phyloP scores from a whole-genome alignment of 2,113 vertebrate genomes.

The Phrynosoma platyrhinos region DNA sequence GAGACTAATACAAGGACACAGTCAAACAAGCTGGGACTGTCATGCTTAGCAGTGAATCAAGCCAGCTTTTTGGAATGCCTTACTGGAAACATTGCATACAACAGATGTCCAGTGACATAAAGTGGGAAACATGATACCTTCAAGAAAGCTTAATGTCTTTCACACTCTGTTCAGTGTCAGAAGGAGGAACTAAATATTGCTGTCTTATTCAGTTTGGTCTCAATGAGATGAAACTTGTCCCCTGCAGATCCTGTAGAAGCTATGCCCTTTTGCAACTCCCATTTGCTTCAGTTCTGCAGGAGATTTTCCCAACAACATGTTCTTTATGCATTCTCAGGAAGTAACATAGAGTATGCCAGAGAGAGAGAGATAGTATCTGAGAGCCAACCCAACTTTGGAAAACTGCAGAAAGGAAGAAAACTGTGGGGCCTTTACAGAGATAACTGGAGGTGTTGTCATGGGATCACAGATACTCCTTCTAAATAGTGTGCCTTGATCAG shows the following conservation, averaged over 20 bases:
- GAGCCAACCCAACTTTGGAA: neutral
- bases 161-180: neutral
- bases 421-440: neutral
- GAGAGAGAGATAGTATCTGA: neutral
- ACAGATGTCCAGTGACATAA: slow-evolving; percentile 21
- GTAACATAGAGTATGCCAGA: neutral
- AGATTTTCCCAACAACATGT: neutral
- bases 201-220: neutral
- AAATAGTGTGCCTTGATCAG: neutral
- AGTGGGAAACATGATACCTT: slow-evolving; percentile 10
- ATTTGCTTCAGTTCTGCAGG: neutral
- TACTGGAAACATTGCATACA: slow-evolving; percentile 1
- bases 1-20: slow-evolving; percentile 8
- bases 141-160: neutral
- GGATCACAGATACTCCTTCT: neutral
- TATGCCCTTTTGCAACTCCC: neutral
- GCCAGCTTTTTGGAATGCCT: slow-evolving; percentile 11
- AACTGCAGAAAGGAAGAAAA: neutral
- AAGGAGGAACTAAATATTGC: neutral
- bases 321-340: neutral
- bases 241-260: neutral
- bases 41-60: slow-evolving; percentile 19
- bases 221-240: neutral
- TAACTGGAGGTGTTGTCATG: neutral
- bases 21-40: neutral